These are phyloP conservation scores for Cepaea hortensis DNA, from an alignment of 2,888 invertebrate species.

Conservation along the genomic window DNA sequence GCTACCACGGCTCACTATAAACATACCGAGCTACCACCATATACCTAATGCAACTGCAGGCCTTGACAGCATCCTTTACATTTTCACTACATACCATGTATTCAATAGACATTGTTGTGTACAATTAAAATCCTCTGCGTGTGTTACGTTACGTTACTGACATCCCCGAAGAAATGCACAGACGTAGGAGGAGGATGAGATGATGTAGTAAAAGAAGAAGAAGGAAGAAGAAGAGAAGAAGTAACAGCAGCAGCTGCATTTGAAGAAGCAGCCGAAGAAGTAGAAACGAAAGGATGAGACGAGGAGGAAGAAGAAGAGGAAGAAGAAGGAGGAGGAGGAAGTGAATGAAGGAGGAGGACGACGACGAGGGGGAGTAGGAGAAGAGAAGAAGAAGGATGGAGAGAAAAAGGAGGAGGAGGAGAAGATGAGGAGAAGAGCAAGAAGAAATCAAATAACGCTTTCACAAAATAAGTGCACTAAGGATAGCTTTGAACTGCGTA, in stretches of 20 bases:
- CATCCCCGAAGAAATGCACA: too few relatives aligned
- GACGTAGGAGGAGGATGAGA: too few relatives aligned
- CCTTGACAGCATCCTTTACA: too few relatives aligned
- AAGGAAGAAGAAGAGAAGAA: constrained; percentile 7
- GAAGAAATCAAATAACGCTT: background rate
- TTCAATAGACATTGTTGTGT: too few relatives aligned
- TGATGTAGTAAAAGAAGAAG: background rate
- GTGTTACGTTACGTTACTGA: too few relatives aligned
- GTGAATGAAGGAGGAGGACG: background rate
- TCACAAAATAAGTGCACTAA: too few relatives aligned
- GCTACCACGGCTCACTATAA: too few relatives aligned
- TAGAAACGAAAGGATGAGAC: background rate
- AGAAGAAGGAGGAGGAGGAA: background rate
- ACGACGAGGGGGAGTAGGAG: background rate
- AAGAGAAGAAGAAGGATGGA: background rate
- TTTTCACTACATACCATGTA: too few relatives aligned
- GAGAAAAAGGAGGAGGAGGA: background rate
- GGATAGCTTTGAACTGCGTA: too few relatives aligned
- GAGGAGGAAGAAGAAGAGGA: background rate
- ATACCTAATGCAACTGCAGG: too few relatives aligned
- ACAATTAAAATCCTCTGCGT: too few relatives aligned
- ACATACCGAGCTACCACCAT: too few relatives aligned
- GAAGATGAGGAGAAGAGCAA: background rate
- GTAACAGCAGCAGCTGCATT: background rate
- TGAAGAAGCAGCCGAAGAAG: background rate